Conservation (phyloP, 2,797 vertebrate species). For the Florisuga fusca region DNA sequence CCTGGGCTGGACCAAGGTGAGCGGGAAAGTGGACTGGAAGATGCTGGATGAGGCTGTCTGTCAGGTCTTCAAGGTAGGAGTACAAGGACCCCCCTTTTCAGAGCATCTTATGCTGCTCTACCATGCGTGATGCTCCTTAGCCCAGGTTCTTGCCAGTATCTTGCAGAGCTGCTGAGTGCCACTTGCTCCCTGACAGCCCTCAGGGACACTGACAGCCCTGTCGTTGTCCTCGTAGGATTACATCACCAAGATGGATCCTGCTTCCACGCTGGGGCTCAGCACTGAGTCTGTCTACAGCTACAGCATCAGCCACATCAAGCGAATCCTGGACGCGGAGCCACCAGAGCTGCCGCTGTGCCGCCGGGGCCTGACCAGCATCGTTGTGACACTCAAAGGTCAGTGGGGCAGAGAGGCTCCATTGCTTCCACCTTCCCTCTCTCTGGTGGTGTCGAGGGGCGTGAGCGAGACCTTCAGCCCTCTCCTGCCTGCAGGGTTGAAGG, state of each 20-base stretch:
- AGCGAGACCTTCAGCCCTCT: neutral
- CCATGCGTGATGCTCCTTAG: neutral
- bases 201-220: neutral
- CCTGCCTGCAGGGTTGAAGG: constrained; percentile 85
- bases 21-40: constrained; percentile 88
- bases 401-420: neutral
- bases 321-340: constrained; percentile 85
- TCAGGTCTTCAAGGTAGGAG: constrained; percentile 88
- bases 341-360: constrained; percentile 85
- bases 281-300: constrained; percentile 91
- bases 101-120: neutral
- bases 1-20: constrained; percentile 88
- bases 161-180: neutral
- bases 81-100: neutral
- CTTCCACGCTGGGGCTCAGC: constrained; percentile 89
- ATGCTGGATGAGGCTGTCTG: constrained; percentile 89
- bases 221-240: constrained; percentile 84
- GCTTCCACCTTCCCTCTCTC: neutral
- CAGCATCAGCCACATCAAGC: constrained; percentile 86
- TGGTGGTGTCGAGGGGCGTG: fast-evolving
- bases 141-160: neutral
- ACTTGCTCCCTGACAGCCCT: neutral
- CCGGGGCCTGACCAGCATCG: constrained; percentile 82
- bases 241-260: constrained; percentile 91
- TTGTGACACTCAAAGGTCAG: constrained; percentile 91